Conservation (phyloP, 2,888 invertebrate species). For the Parochlus steinenii region DNA sequence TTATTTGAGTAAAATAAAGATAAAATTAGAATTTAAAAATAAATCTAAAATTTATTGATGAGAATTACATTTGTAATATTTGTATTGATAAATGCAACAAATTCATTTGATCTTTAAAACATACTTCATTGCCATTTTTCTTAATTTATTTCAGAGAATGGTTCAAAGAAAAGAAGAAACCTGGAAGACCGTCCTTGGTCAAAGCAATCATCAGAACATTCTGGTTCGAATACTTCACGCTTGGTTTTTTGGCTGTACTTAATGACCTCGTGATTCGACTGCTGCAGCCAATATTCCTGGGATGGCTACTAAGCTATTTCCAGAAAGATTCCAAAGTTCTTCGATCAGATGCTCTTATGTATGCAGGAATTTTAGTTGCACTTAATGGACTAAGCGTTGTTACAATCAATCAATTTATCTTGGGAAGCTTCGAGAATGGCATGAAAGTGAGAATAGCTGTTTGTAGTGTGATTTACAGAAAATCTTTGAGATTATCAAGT, state of each 20-base stretch:
- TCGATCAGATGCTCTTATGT: slow-evolving; percentile 37
- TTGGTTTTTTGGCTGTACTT: slow-evolving; percentile 14
- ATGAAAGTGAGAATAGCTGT: slow-evolving; percentile 67
- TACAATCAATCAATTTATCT: slow-evolving; percentile 44
- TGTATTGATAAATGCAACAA: too few species aligned
- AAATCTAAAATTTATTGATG: too few species aligned
- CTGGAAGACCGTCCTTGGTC: slow-evolving; percentile 15
- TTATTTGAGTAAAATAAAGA: too few species aligned
- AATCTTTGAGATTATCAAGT: slow-evolving; percentile 49
- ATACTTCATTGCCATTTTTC: too few species aligned
- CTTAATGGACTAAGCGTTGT: slow-evolving; percentile 29
- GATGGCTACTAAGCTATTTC: slow-evolving; percentile 16
- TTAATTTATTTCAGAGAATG: too few species aligned
- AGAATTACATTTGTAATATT: too few species aligned
- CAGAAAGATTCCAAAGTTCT: slow-evolving; percentile 25
- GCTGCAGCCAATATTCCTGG: slow-evolving; percentile 16
- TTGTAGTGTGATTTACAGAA: slow-evolving; percentile 71
- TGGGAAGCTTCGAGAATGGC: slow-evolving; percentile 58
- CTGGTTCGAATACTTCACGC: slow-evolving; percentile 15
- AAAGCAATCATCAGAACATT: slow-evolving; percentile 16
- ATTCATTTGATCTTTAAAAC: too few species aligned
- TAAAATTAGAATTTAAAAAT: too few species aligned
- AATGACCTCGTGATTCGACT: slow-evolving; percentile 16
- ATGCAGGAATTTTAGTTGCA: slow-evolving; percentile 31
- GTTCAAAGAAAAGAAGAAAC: slow-evolving; percentile 13